These are phyloP conservation scores for Rotaria magnacalcarata DNA, from an alignment of 2,888 invertebrate genomes.

Conservation along the genomic window DNA sequence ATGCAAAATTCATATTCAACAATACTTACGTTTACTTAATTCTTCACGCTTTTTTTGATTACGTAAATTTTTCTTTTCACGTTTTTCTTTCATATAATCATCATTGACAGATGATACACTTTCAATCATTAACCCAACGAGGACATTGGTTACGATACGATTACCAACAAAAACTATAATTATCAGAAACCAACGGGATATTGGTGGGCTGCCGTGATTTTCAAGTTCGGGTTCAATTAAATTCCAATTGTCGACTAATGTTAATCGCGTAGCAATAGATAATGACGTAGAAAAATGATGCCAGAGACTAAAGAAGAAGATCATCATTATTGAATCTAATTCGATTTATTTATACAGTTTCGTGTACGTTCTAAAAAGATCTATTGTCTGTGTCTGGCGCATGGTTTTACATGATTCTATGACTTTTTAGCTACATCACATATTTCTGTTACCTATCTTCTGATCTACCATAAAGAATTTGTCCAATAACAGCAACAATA, in stretches of 20 bases:
- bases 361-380: too few relatives aligned
- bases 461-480: conserved; percentile 20
- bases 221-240: background rate
- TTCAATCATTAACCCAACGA: conserved; percentile 35
- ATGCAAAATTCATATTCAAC: background rate
- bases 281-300: conserved; percentile 25
- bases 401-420: too few relatives aligned
- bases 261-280: background rate
- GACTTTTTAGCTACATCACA: too few relatives aligned
- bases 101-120: conserved; percentile 18
- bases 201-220: background rate
- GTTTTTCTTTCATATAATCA: conserved; percentile 23
- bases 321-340: too few relatives aligned
- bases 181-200: conserved; percentile 20
- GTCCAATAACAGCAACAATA: conserved; percentile 15
- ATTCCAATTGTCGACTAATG: conserved; percentile 27
- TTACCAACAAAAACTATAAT: conserved; percentile 32
- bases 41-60: conserved; percentile 33
- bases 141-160: background rate
- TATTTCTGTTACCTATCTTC: background rate
- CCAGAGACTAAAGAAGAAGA: background rate
- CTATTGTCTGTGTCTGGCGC: too few relatives aligned
- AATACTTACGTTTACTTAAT: background rate
- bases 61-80: conserved; percentile 1
- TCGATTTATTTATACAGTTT: too few relatives aligned